These are phyloP conservation scores for Spicauda simplicius DNA, from an alignment of 2,888 invertebrate genomes.

Conservation along the genomic window DNA sequence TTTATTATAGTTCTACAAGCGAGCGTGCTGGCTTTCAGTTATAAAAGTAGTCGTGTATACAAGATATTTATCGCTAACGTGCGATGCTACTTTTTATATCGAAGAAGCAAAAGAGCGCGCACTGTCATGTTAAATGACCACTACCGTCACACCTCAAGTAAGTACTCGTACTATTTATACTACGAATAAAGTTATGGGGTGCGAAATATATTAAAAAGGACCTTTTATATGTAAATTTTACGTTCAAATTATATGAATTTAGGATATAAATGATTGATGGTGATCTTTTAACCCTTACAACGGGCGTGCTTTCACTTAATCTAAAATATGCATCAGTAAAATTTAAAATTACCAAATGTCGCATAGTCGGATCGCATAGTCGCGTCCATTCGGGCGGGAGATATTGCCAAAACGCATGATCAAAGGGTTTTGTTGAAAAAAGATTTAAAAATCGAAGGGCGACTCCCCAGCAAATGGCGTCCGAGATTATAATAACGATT, in stretches of 20 bases:
- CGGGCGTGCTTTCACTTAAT: constrained; percentile 70
- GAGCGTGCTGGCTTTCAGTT: not conserved
- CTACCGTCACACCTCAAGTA: too few species aligned
- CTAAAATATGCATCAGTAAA: constrained; percentile 79
- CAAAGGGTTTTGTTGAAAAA: constrained; percentile 81
- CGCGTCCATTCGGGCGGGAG: constrained; percentile 61
- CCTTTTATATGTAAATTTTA: too few species aligned
- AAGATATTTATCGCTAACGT: too few species aligned
- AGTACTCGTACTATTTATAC: too few species aligned
- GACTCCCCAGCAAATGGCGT: constrained; percentile 82
- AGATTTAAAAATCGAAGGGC: constrained; percentile 82
- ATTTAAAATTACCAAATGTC: constrained; percentile 81
- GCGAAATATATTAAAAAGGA: not conserved
- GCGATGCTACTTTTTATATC: too few species aligned
- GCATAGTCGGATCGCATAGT: constrained; percentile 41
- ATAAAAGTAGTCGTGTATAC: too few species aligned
- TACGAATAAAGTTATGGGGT: too few species aligned
- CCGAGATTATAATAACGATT: constrained; percentile 85
- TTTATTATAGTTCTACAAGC: not conserved
- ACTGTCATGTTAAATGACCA: too few species aligned
- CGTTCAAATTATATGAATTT: constrained; percentile 6
- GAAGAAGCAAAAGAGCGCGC: too few species aligned
- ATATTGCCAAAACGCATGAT: constrained; percentile 81
- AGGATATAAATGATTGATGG: constrained; percentile 55
- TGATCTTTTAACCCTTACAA: constrained; percentile 54